Evolutionary conservation across 1,140 invertebrate genomes (phyloP), one percentile per base, ranked within the genome.

Genomic region (Zaprionus lachaisei): DNA sequence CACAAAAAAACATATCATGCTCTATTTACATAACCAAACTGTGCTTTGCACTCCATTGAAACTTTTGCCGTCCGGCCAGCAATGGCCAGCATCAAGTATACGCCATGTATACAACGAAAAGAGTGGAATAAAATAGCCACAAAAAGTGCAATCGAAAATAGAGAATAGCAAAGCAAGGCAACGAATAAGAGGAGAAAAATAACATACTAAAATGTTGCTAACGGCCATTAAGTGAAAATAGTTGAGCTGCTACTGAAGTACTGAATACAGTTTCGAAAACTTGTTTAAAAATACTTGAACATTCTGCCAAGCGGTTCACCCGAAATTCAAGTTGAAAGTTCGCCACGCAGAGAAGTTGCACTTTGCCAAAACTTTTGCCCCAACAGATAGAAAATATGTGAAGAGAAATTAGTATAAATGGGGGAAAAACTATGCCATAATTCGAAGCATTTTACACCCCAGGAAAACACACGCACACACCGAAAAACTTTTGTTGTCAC

Each of bases 1-100:
- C 61, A 67, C 51, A 62, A 76, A 72, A 76, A 72, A 79, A 57
- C 41, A 72, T 77, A 77, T 79, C 68, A 77, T 77, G 63, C 58
- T 60, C 68, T 77, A 72, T 79, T 79, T 79, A 68, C 73, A 79
- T 72, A 77, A 54, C 73, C 68, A 62, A 72, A 79, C 77, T 71
- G 66, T 69, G 58, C 72, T 69, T 63, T 74, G 58, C 72, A 75
- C 66, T 77, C 51, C 51, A 77, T 79, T 72, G 41, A 77, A 79
- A 77, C 57, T 79, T 79, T 72, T 63, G 51, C 62, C 49, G 34
- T 47, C 55, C 38, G 34, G 56, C 54, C 72, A 74, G 22, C 34
- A 60, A 22, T 47, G 41, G 41, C n/a, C 41, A 47, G 41, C 72
- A 75, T 76, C 77, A 79, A 77, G 73, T 77, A 72, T 72, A 67